phyloP scores from a whole-genome alignment of 2,113 vertebrate genomes.

The Hippocampus zosterae region DNA sequence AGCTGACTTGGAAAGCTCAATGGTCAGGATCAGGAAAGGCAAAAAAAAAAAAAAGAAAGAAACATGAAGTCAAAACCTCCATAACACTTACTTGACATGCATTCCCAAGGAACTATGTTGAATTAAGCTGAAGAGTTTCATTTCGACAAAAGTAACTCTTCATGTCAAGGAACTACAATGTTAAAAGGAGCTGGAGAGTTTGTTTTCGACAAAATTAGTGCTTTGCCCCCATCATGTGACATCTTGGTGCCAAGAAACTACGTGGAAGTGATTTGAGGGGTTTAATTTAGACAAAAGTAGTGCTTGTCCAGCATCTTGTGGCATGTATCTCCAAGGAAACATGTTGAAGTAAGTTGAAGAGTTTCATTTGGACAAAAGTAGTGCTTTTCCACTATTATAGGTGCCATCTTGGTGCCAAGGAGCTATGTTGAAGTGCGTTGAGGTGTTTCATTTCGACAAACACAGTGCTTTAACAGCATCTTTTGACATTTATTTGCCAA shows the following conservation, averaged over 20 bases:
- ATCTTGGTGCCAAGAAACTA: too few species aligned
- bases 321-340: too few species aligned
- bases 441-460: neutral
- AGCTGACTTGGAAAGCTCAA: neutral
- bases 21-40: neutral
- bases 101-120: too few species aligned
- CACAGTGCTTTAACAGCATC: neutral
- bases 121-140: too few species aligned
- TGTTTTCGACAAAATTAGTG: neutral
- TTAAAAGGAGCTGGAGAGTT: too few species aligned
- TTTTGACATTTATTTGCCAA: neutral
- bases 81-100: too few species aligned
- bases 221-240: neutral
- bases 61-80: too few species aligned
- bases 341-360: neutral
- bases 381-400: too few species aligned
- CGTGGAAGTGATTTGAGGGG: neutral
- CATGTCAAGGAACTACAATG: too few species aligned
- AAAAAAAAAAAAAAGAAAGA: neutral
- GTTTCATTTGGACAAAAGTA: neutral
- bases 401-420: too few species aligned
- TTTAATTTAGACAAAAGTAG: neutral
- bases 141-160: too few species aligned
- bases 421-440: too few species aligned
- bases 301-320: neutral